Base-by-base conservation (phyloP, 2,113 vertebrate genomes). In the Pholis gunnellus region DNA sequence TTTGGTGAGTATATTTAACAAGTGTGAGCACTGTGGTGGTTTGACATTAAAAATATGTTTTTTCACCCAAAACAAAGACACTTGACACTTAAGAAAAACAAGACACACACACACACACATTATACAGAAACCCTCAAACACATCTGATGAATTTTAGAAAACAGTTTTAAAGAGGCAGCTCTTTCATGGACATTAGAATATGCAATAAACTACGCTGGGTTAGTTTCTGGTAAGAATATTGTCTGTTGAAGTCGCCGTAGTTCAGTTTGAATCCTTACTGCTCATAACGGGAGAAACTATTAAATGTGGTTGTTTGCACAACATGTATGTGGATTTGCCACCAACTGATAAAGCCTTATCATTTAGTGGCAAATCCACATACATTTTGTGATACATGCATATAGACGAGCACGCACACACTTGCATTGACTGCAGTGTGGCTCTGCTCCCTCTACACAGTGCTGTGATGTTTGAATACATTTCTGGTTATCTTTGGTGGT, bases 401-500 rank as follows among this genome's bases (percentile, higher is more conserved):
- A 52, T 50, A 54, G 0, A 48, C 50, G 34, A 8, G 4, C 38
- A 11, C 72, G 6, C 48, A 46, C 54, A 78, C 69, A 8, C 11
- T 56, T 20, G 66, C 34, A 67, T 8, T 38, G 27, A 9, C 72
- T 42, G 64, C 29, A 0, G 18, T 59, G 65, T 60, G 40, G 36
- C 74, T 72, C 48, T 78, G 74, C 25, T 81, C 64, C 69, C 13
- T 81, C 48, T 40, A 27, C 78, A 82, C 46, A 18, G 42, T 25
- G 40, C 9, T 1, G 56, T 38, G 27, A 71, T 70, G 63, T 75
- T 80, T 72, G 52, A 83, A 86, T 82, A 25, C 42, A 54, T 70
- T 60, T 69, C 27, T 78, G 34, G 78, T 86, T 71, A 50, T 82
- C 31, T 77, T 84, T 69, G 36, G 27, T 79, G 66, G 52, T 72